These are phyloP conservation scores for Archips xylosteana DNA, from an alignment of 2,888 invertebrate species.

Conservation along the genomic window DNA sequence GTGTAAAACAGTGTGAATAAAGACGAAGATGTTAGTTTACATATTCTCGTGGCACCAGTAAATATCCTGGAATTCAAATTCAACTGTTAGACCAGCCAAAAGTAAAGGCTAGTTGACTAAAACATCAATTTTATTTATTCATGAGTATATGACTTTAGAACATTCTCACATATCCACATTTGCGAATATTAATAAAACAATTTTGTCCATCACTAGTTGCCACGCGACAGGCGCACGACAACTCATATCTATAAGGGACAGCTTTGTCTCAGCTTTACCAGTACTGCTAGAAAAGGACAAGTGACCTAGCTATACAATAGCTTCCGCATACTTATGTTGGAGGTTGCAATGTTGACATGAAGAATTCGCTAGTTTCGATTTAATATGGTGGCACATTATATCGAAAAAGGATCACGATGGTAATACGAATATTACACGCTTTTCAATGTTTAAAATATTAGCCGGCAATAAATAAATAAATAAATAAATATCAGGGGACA, in stretches of 20 bases:
- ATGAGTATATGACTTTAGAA: too few species aligned
- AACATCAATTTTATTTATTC: too few species aligned
- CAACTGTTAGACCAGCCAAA: too few species aligned
- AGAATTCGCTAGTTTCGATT: background rate
- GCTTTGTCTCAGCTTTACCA: background rate
- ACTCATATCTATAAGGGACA: constrained; percentile 59
- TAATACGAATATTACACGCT: too few species aligned
- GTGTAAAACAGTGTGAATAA: too few species aligned
- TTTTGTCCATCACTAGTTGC: constrained; percentile 50
- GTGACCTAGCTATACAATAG: background rate
- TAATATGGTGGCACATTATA: background rate
- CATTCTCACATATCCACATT: background rate
- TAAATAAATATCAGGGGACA: too few species aligned
- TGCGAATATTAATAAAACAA: background rate
- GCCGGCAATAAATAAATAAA: too few species aligned
- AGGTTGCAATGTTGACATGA: constrained; percentile 15
- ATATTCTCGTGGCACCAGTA: too few species aligned
- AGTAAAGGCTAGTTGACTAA: too few species aligned
- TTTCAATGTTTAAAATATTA: too few species aligned
- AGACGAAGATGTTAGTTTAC: too few species aligned
- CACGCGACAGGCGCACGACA: constrained; percentile 75
- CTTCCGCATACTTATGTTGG: constrained; percentile 22
- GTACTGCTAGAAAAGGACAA: background rate
- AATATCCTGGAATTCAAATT: too few species aligned
- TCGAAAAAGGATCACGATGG: background rate